Conservation (phyloP, 1,140 invertebrate genomes). For the Protaetia brevitarsis region DNA sequence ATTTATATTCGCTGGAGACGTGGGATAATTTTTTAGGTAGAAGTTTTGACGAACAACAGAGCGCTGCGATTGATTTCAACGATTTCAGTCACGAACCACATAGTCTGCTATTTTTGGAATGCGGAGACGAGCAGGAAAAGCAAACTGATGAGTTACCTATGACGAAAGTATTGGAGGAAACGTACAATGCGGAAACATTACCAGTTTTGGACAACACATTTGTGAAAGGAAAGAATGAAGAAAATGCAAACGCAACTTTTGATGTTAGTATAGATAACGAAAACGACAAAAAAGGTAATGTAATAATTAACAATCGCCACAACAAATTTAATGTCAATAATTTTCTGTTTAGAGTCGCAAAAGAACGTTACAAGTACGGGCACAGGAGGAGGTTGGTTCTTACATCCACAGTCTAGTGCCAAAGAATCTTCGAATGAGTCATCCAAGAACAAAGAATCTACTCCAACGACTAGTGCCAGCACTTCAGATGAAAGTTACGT, state of each 20-base stretch:
- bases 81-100: constrained; percentile 45
- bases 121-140: constrained; percentile 16
- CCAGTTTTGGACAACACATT: not conserved
- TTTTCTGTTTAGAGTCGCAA: not conserved
- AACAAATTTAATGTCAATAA: not conserved
- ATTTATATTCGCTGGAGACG: constrained; percentile 47
- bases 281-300: not conserved
- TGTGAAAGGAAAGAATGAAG: not conserved
- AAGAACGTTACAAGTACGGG: constrained; percentile 20
- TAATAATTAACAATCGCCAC: not conserved
- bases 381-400: constrained; percentile 50
- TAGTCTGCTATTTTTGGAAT: constrained; percentile 43
- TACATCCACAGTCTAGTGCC: constrained; percentile 47
- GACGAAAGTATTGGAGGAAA: constrained; percentile 15
- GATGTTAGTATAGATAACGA: not conserved
- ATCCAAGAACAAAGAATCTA: constrained; percentile 20
- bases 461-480: constrained; percentile 41
- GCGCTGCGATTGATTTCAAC: constrained; percentile 38
- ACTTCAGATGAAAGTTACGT: constrained; percentile 50
- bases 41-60: constrained; percentile 42
- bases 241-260: constrained; percentile 1
- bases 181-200: not conserved
- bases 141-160: not conserved
- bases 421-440: constrained; percentile 31
- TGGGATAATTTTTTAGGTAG: constrained; percentile 48